Percentiles rank a stretch among this genome's conserved stretches.
Evolutionary conservation across 2,113 vertebrate genomes (phyloP).

Genomic region (Acanthochromis polyacanthus): DNA sequence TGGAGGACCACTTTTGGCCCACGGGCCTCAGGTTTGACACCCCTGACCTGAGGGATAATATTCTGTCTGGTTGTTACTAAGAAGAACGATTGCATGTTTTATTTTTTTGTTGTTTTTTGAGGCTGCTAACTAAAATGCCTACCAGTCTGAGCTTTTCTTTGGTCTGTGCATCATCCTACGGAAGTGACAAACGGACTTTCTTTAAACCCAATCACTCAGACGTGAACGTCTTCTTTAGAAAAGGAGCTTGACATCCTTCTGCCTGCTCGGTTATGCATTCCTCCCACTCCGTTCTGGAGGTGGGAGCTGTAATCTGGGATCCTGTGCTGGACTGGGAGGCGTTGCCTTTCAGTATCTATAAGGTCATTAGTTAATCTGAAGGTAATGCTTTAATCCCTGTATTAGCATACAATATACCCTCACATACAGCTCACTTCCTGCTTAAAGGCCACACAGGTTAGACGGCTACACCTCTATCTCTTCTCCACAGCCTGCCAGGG

Average conservation of each 20-base stretch:
- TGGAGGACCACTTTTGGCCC: too few species aligned
- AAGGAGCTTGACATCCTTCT: constrained; percentile 13
- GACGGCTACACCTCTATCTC: constrained; percentile 33
- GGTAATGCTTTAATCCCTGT: constrained; percentile 78
- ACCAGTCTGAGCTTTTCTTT: constrained; percentile 28
- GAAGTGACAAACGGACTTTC: constrained; percentile 24
- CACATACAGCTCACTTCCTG: constrained; percentile 70
- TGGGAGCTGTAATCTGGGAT: constrained; percentile 70
- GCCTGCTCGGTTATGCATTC: constrained; percentile 19
- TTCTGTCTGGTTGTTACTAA: constrained; percentile 19
- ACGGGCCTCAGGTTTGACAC: too few species aligned
- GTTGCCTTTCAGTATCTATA: constrained; percentile 54
- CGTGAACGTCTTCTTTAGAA: constrained; percentile 11
- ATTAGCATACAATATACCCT: constrained; percentile 65
- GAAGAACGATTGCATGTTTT: constrained; percentile 38
- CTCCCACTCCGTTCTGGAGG: constrained; percentile 52
- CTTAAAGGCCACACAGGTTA: constrained; percentile 52
- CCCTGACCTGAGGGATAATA: constrained; percentile 12
- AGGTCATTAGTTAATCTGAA: constrained; percentile 76
- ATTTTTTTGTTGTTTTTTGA: neutral
- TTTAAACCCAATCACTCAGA: constrained; percentile 16
- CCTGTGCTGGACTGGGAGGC: constrained; percentile 52
- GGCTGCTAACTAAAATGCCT: constrained; percentile 54
- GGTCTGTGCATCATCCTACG: constrained; percentile 10
- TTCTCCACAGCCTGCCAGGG: constrained; percentile 17